phyloP scores from a whole-genome alignment of 1,140 invertebrate species.

The Drosophila biarmipes region DNA sequence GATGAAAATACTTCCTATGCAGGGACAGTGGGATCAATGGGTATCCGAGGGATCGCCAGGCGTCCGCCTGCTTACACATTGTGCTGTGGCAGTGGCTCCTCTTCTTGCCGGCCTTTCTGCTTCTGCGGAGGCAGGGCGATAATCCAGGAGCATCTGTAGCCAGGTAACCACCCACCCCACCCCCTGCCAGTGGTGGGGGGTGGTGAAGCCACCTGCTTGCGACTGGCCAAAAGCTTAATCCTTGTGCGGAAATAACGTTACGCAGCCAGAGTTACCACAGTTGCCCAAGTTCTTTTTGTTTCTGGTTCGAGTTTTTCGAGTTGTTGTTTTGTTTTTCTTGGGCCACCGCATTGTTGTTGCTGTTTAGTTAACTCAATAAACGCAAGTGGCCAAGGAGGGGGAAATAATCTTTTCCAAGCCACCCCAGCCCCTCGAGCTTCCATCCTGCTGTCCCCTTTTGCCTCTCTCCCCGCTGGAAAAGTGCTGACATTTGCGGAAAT shows the following conservation, averaged over 20 bases:
- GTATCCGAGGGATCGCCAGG: neutral
- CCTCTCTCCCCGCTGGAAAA: slow-evolving; percentile 31
- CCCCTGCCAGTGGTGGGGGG: neutral
- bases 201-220: slow-evolving; percentile 23
- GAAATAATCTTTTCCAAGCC: slow-evolving; percentile 60
- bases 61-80: slow-evolving; percentile 3
- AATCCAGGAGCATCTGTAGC: slow-evolving; percentile 30
- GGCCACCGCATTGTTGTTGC: slow-evolving; percentile 40
- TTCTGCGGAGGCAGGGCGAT: slow-evolving; percentile 2
- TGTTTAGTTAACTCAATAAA: slow-evolving; percentile 82
- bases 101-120: neutral
- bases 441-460: neutral
- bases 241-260: slow-evolving; percentile 73
- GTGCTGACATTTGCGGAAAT: slow-evolving; percentile 76
- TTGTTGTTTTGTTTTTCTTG: slow-evolving; percentile 17
- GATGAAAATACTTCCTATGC: neutral
- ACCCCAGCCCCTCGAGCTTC: slow-evolving; percentile 1
- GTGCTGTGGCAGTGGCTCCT: neutral
- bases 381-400: slow-evolving; percentile 54
- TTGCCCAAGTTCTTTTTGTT: slow-evolving; percentile 31
- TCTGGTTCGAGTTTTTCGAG: neutral
- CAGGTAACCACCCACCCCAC: neutral
- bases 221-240: slow-evolving; percentile 74
- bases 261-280: slow-evolving; percentile 45
- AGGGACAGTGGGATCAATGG: neutral